Evolutionary conservation across 2,113 vertebrate genomes (phyloP).

Genomic region (Silurus asotus): DNA sequence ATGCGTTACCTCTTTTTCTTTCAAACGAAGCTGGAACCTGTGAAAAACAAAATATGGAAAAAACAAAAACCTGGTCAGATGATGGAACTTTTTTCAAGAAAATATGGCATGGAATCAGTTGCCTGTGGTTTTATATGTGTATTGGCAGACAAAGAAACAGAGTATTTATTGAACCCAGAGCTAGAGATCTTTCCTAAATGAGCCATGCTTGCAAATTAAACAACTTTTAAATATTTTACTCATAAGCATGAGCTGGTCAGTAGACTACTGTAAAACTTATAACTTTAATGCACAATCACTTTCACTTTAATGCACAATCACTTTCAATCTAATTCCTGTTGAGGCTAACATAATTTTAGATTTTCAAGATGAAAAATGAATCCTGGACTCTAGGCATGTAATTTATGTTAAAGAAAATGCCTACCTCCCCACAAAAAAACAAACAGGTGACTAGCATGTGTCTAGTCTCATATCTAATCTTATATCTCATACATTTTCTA

Average conservation of each 20-base stretch:
- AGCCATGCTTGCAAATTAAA: not conserved
- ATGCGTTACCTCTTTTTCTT: slow-evolving; percentile 56
- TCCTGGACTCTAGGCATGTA: not conserved
- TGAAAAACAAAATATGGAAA: slow-evolving; percentile 52
- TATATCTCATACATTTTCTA: not conserved
- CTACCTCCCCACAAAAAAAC: not conserved
- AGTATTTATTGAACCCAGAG: not conserved
- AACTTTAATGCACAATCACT: not conserved
- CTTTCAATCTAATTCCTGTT: not conserved
- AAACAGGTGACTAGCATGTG: slow-evolving; percentile 5
- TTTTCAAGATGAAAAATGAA: not conserved
- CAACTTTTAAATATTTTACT: not conserved
- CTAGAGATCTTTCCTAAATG: not conserved
- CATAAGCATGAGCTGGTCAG: slow-evolving; percentile 36
- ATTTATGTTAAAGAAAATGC: not conserved
- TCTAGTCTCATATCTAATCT: not conserved
- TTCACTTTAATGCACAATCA: not conserved
- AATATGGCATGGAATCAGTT: not conserved
- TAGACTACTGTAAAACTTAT: slow-evolving; percentile 11
- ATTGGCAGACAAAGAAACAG: not conserved
- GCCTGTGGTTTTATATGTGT: not conserved
- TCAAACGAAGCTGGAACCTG: slow-evolving; percentile 53
- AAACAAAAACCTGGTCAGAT: slow-evolving; percentile 56
- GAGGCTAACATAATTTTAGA: not conserved
- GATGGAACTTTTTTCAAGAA: not conserved